Conservation (phyloP, 2,797 vertebrate genomes). For the Schizothorax lantsangensis region DNA sequence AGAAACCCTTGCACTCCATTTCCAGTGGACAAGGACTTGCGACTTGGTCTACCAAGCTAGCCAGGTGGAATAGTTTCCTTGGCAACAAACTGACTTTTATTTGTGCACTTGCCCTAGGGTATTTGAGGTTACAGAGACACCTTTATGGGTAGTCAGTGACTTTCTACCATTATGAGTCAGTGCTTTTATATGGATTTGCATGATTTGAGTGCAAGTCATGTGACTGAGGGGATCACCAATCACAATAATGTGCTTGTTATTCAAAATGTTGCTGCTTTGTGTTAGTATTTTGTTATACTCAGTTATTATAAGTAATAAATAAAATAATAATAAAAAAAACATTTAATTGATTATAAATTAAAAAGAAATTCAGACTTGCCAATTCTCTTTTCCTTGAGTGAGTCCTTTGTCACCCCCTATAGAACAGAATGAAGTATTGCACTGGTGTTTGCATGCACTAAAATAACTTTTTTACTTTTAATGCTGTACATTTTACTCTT, state of each 20-base stretch:
- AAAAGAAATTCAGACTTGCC: background rate
- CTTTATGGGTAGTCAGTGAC: slow-evolving; percentile 13
- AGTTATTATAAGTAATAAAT: background rate
- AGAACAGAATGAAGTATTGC: slow-evolving; percentile 17
- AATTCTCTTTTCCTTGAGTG: background rate
- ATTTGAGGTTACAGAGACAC: slow-evolving; percentile 41
- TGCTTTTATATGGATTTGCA: background rate
- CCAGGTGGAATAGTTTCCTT: slow-evolving; percentile 43
- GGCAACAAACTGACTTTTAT: slow-evolving; percentile 54
- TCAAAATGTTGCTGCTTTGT: background rate
- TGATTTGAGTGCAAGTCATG: background rate
- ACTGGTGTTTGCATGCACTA: background rate
- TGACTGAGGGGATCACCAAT: background rate
- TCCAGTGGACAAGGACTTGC: background rate
- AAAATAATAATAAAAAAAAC: background rate
- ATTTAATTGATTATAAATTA: background rate
- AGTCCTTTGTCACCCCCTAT: slow-evolving; percentile 37
- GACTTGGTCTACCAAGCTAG: slow-evolving; percentile 4
- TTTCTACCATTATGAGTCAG: background rate
- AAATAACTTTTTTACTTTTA: background rate
- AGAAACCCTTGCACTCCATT: background rate
- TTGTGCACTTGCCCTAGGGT: slow-evolving; percentile 39
- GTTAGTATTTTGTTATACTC: no score
- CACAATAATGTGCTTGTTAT: background rate
- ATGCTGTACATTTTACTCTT: background rate